A percentile compares a stretch with the other conserved stretches of the same genome.
These are phyloP conservation scores for Lissocephala sabroskyi DNA, from an alignment of 2,888 invertebrate genomes.

Conservation along the genomic window DNA sequence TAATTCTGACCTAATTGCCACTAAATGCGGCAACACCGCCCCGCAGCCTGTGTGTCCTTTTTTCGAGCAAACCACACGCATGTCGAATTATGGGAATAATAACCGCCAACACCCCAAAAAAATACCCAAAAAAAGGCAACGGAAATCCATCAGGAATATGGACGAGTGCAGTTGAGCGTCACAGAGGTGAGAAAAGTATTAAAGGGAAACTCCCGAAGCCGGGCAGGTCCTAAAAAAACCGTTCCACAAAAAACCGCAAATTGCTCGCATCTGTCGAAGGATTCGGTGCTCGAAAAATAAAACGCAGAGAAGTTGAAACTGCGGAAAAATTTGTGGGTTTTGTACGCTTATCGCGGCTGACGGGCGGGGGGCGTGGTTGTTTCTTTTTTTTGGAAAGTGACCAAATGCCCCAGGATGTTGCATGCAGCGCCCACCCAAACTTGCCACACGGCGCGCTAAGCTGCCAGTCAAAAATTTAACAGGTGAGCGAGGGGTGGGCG, in stretches of 20 bases:
- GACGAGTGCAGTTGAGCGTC: slow-evolving; percentile 14
- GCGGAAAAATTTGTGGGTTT: slow-evolving; percentile 18
- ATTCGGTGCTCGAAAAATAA: neutral
- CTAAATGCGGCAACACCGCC: slow-evolving; percentile 49
- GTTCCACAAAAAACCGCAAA: slow-evolving; percentile 43
- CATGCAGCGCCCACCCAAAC: too few relatives aligned
- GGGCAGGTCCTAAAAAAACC: slow-evolving; percentile 8
- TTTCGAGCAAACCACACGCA: slow-evolving; percentile 31
- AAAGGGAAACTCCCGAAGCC: slow-evolving; percentile 20
- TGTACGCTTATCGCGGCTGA: too few relatives aligned
- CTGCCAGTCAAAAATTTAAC: slow-evolving; percentile 44
- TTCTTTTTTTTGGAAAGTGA: too few relatives aligned
- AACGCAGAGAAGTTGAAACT: neutral
- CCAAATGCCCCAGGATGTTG: too few relatives aligned
- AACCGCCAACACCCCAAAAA: slow-evolving; percentile 10
- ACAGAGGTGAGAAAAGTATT: slow-evolving; percentile 58
- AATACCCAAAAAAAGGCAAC: slow-evolving; percentile 1
- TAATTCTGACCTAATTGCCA: neutral
- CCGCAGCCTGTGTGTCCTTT: slow-evolving; percentile 15
- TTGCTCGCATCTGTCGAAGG: slow-evolving; percentile 48
- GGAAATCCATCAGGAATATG: too few relatives aligned
- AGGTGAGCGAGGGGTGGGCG: slow-evolving; percentile 45
- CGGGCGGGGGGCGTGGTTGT: too few relatives aligned
- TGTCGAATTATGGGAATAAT: slow-evolving; percentile 6
- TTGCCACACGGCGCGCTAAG: slow-evolving; percentile 10